Evolutionary conservation across 2,888 invertebrate species (phyloP).

Genomic region (Scrobipalpa costella): DNA sequence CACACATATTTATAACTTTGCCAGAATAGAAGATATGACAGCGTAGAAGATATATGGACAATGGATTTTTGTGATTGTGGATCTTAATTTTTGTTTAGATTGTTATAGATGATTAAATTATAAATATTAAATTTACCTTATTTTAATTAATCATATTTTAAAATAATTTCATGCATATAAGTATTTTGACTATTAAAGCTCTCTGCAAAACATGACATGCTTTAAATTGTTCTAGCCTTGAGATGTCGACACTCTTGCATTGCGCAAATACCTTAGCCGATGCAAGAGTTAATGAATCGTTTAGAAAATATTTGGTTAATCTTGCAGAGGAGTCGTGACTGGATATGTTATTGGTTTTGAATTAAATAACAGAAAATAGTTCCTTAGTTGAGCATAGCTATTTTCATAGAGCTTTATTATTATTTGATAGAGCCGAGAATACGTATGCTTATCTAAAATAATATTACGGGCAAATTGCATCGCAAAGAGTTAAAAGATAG

Average conservation of each 20-base stretch:
- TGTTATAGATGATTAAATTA: too few species aligned
- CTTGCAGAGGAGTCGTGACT: constrained; percentile 8
- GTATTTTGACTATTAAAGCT: background rate
- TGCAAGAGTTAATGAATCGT: constrained; percentile 11
- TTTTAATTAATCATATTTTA: too few species aligned
- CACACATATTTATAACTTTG: background rate
- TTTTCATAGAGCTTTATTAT: background rate
- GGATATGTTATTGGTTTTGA: background rate
- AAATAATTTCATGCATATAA: too few species aligned
- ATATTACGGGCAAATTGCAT: too few species aligned
- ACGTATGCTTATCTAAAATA: too few species aligned
- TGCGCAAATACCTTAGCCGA: background rate
- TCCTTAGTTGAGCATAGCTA: background rate
- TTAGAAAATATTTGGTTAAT: constrained; percentile 10
- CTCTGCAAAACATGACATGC: background rate
- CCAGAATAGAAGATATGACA: too few species aligned
- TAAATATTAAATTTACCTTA: too few species aligned
- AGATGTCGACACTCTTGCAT: constrained; percentile 2
- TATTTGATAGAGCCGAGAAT: too few species aligned
- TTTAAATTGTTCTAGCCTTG: background rate
- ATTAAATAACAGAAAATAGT: background rate
- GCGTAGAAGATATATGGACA: too few species aligned
- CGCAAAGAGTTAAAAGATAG: too few species aligned
- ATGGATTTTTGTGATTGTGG: too few species aligned
- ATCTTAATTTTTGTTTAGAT: too few species aligned